These are phyloP conservation scores for Polyergus mexicanus DNA, from an alignment of 1,140 invertebrate species.

Conservation along the genomic window DNA sequence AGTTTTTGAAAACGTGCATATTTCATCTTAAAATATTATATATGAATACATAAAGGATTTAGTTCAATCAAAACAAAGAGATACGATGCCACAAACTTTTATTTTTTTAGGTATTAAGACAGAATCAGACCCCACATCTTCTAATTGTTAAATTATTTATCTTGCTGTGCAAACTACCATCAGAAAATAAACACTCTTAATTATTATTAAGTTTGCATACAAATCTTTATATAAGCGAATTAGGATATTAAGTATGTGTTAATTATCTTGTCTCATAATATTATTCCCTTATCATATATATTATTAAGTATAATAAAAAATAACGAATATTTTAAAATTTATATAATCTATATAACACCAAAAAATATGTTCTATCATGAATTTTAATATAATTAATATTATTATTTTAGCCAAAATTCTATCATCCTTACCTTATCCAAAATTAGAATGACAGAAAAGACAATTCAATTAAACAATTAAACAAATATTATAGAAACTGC, in stretches of 20 bases:
- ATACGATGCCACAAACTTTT: conserved; percentile 23
- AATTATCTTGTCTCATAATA: conserved; percentile 27
- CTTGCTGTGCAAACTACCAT: not conserved
- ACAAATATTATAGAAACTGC: not conserved
- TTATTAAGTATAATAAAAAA: conserved; percentile 8
- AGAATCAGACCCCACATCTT: not conserved
- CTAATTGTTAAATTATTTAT: too few relatives aligned
- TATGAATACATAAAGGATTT: conserved; percentile 3
- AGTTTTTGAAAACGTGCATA: not conserved
- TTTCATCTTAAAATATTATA: not conserved
- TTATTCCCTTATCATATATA: not conserved
- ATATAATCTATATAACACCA: not conserved
- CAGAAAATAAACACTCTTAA: conserved; percentile 34
- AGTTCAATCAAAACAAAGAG: conserved; percentile 28
- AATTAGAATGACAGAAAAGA: not conserved
- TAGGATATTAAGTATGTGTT: not conserved
- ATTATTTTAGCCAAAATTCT: not conserved
- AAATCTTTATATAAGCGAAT: conserved; percentile 34
- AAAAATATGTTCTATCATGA: not conserved
- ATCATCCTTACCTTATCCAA: not conserved
- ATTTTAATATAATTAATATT: conserved; percentile 11
- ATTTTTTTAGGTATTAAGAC: conserved; percentile 43
- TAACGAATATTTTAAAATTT: conserved; percentile 3
- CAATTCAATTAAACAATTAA: not conserved
- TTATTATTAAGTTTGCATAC: conserved; percentile 35